A percentile compares a stretch with the other conserved stretches of the same genome.
phyloP scores from a whole-genome alignment of 2,888 invertebrate genomes.

The Kuschelorhynchus macadamiae region DNA sequence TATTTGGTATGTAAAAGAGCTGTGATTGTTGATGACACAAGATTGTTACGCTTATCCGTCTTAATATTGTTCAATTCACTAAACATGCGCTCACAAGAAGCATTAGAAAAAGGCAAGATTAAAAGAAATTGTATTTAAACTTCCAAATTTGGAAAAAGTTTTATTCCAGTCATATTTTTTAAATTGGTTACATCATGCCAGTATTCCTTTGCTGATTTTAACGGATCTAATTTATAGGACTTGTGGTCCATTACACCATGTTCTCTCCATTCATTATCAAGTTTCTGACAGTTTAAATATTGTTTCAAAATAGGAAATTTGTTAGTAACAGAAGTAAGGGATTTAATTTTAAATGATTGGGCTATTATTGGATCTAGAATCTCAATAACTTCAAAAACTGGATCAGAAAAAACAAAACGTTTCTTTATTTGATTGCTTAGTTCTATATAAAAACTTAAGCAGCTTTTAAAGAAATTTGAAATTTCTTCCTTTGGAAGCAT shows the following conservation, averaged over 20 bases:
- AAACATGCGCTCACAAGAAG: background rate
- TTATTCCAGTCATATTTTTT: background rate
- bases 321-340: background rate
- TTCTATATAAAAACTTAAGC: constrained; percentile 3
- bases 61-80: background rate
- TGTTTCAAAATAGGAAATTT: constrained; percentile 5
- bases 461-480: background rate
- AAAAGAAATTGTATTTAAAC: constrained; percentile 1
- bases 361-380: constrained; percentile 1
- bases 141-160: constrained; percentile 3
- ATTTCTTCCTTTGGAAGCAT: background rate
- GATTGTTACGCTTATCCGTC: constrained; percentile 7
- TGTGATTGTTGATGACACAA: constrained; percentile 2
- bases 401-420: background rate
- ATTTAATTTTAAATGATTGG: background rate
- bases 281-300: background rate
- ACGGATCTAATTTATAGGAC: background rate
- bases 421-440: background rate
- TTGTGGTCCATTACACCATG: constrained; percentile 2
- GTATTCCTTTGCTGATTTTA: background rate
- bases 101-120: constrained; percentile 12
- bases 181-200: background rate
- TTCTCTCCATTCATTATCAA: constrained; percentile 6
- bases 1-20: constrained; percentile 9
- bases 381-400: background rate